Conservation (phyloP, 64 coral and sea anemone genomes). For the Dendronephthya gigantea region DNA sequence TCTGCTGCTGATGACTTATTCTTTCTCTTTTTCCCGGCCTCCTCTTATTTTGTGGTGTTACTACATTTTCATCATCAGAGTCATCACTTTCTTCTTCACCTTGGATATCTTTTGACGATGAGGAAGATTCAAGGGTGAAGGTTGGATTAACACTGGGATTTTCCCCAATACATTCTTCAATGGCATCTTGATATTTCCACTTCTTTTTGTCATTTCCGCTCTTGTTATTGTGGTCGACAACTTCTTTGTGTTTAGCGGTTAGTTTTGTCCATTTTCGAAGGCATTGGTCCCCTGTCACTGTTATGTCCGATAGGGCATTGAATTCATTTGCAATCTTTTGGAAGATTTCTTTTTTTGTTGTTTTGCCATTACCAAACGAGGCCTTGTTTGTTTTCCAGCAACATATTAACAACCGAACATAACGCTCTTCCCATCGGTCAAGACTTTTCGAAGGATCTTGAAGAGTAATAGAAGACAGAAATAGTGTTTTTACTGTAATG, state of each 20-base stretch:
- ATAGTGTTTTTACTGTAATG: no score
- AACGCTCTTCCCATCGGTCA: no score
- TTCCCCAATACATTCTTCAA: constrained; percentile 36
- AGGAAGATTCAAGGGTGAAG: constrained; percentile 45
- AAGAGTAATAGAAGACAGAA: no score
- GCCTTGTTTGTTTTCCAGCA: no score
- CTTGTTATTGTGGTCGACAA: constrained; percentile 46
- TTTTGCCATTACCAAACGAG: no score
- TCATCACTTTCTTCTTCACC: background rate
- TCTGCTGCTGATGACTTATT: constrained; percentile 32
- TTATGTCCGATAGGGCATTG: constrained; percentile 19
- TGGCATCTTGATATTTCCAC: constrained; percentile 45
- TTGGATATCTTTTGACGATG: background rate
- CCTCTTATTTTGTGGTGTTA: no score
- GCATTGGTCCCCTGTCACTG: constrained; percentile 34
- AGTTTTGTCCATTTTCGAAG: constrained; percentile 46
- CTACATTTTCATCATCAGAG: background rate
- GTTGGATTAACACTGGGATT: constrained; percentile 51
- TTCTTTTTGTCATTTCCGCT: constrained; percentile 39
- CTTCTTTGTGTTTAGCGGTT: constrained; percentile 39
- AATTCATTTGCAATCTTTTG: no score
- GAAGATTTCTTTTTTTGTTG: no score
- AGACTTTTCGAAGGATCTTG: no score
- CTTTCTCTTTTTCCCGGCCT: constrained; percentile 36
- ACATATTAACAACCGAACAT: no score